Conservation (phyloP, 2,113 vertebrate genomes). For the Megalops atlanticus region DNA sequence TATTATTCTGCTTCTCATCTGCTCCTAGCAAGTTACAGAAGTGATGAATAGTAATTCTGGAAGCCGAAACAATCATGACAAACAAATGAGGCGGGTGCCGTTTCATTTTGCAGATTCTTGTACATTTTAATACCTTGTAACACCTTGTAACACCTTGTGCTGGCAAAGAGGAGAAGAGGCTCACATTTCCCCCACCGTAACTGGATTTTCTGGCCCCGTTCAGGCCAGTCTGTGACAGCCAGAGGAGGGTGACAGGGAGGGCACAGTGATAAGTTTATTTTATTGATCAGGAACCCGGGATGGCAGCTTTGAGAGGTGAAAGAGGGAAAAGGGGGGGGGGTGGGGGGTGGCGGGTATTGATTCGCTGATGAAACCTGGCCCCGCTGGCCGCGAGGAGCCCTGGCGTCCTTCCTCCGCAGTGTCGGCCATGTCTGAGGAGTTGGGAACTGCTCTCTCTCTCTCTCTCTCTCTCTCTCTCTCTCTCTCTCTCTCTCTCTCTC, state of each 20-base stretch:
- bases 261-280: background rate
- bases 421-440: background rate
- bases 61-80: background rate
- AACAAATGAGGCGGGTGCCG: background rate
- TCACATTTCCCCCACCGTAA: background rate
- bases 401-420: background rate
- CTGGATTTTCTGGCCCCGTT: background rate
- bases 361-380: background rate
- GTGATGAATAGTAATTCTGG: conserved; percentile 40
- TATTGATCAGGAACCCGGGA: background rate
- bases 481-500: too few relatives aligned
- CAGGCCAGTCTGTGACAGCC: too few relatives aligned
- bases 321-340: background rate
- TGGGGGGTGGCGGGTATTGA: background rate
- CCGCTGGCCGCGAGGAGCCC: background rate
- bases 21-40: conserved; percentile 28
- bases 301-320: background rate
- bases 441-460: background rate
- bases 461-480: too few relatives aligned
- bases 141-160: background rate
- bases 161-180: background rate
- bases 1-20: conserved; percentile 20
- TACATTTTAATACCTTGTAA: background rate
- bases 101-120: background rate
- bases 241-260: background rate